These are phyloP conservation scores for Zeuzera pyrina DNA, from an alignment of 2,888 invertebrate genomes.

Conservation along the genomic window DNA sequence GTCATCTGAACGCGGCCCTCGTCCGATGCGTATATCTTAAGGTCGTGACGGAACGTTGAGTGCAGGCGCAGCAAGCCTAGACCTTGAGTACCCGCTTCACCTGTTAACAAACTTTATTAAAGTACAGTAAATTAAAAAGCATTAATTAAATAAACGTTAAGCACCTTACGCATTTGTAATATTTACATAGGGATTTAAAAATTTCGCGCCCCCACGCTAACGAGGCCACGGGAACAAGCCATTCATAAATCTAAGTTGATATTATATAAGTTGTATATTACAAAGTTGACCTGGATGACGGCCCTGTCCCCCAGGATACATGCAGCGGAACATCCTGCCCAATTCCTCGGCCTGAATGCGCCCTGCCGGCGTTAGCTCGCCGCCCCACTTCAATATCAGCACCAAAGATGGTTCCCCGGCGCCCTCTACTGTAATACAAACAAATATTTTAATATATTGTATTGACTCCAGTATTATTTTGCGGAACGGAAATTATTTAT, in stretches of 20 bases:
- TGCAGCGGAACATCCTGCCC: slow-evolving; percentile 98
- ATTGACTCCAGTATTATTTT: too few species aligned
- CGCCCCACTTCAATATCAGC: slow-evolving; percentile 99
- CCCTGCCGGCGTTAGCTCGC: slow-evolving; percentile 98
- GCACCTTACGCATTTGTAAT: too few species aligned
- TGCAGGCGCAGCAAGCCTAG: slow-evolving; percentile 94
- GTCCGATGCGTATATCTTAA: slow-evolving; percentile 99
- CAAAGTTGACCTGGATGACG: slow-evolving; percentile 79
- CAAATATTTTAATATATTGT: too few species aligned
- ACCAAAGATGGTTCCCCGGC: slow-evolving; percentile 95
- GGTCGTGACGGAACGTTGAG: slow-evolving; percentile 98
- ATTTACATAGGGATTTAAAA: too few species aligned
- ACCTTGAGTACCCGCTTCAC: slow-evolving; percentile 95
- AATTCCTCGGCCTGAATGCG: slow-evolving; percentile 97
- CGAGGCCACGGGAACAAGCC: too few species aligned
- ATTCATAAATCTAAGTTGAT: too few species aligned
- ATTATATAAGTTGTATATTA: slow-evolving; percentile 3
- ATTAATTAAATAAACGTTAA: too few species aligned
- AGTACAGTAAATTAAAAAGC: not conserved
- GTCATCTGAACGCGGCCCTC: slow-evolving; percentile 99
- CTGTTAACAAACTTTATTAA: slow-evolving; percentile 29
- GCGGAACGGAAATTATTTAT: too few species aligned
- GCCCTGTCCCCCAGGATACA: slow-evolving; percentile 99
- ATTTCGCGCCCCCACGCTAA: too few species aligned
- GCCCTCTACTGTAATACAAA: slow-evolving; percentile 75